Evolutionary conservation across 1,140 invertebrate species (phyloP).

Genomic region (Maconellicoccus hirsutus): DNA sequence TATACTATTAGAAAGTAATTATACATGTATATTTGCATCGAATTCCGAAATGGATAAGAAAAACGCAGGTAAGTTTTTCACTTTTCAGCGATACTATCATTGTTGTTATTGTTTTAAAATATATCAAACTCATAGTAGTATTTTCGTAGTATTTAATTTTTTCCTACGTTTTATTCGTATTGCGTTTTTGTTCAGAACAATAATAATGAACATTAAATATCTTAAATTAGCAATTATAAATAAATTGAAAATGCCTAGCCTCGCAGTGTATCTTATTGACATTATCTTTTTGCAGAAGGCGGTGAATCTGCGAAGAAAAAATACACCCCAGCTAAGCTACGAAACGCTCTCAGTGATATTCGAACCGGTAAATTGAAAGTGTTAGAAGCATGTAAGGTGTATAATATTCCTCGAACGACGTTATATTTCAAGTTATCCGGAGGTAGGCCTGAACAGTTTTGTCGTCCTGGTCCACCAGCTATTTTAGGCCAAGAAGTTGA

Average conservation of each 20-base stretch:
- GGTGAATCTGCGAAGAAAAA: neutral
- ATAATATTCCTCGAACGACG: slow-evolving; percentile 7
- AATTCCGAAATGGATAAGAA: neutral
- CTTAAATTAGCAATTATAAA: too few species aligned
- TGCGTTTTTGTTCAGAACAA: too few species aligned
- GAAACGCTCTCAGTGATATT: neutral
- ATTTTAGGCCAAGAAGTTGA: neutral
- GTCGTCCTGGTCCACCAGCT: neutral
- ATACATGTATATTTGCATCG: neutral
- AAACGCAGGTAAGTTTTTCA: neutral
- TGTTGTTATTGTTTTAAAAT: too few species aligned
- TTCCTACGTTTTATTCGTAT: too few species aligned
- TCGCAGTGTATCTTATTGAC: too few species aligned
- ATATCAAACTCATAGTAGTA: neutral
- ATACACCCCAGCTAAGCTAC: neutral
- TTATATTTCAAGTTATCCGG: neutral
- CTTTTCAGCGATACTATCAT: neutral
- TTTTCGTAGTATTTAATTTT: neutral
- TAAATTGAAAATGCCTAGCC: too few species aligned
- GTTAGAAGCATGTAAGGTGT: neutral
- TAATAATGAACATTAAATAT: too few species aligned
- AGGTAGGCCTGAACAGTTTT: neutral
- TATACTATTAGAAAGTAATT: neutral
- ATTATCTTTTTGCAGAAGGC: neutral
- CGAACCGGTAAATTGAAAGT: slow-evolving; percentile 11